phyloP scores from a whole-genome alignment of 2,113 vertebrate species.

The Tupaia tana region DNA sequence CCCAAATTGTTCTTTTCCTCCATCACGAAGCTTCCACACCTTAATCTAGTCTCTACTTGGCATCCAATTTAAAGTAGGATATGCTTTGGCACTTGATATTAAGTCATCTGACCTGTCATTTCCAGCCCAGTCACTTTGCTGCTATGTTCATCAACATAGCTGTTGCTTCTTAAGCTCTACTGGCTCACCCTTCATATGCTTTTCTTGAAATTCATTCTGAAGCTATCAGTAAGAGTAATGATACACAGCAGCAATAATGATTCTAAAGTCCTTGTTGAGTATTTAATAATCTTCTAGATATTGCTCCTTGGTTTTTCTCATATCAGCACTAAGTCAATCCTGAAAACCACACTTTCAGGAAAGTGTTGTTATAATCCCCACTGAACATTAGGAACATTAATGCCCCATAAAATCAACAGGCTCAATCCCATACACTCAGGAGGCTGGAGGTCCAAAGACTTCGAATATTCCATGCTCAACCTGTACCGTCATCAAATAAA shows the following conservation, averaged over 20 bases:
- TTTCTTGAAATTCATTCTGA: slow-evolving; percentile 21
- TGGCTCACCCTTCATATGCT: neutral
- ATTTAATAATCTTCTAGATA: neutral
- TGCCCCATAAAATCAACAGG: neutral
- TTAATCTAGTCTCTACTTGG: neutral
- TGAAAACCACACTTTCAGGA: neutral
- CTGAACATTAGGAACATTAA: neutral
- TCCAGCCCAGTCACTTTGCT: neutral
- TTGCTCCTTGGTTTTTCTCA: neutral
- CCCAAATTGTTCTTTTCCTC: neutral
- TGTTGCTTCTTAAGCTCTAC: neutral
- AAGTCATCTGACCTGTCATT: neutral
- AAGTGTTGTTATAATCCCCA: neutral
- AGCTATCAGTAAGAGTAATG: neutral
- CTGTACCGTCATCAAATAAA: neutral
- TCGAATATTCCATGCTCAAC: neutral
- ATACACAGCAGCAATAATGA: neutral
- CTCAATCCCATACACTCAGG: neutral
- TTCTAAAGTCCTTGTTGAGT: neutral
- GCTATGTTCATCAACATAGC: too few species aligned
- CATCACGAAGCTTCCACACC: neutral
- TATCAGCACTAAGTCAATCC: neutral
- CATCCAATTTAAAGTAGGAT: neutral
- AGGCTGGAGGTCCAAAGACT: neutral
- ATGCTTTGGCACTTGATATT: neutral